A percentile compares a stretch with the other conserved stretches of the same genome.
Evolutionary conservation across 1,140 invertebrate species (phyloP).

Genomic region (Geopemphigus sp.): DNA sequence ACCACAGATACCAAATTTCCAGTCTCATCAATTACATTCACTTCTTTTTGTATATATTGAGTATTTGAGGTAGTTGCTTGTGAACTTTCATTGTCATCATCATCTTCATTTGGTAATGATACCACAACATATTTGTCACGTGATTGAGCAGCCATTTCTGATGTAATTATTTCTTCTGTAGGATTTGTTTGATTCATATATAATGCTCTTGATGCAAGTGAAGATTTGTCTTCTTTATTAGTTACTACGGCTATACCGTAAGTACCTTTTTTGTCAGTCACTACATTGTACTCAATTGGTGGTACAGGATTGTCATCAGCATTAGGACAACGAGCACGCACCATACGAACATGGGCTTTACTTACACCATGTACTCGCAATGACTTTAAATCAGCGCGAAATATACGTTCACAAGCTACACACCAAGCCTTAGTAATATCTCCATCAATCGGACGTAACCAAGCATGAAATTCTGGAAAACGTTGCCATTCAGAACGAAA

Average conservation of each 20-base stretch:
- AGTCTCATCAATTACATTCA: slow-evolving; percentile 46
- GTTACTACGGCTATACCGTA: slow-evolving; percentile 49
- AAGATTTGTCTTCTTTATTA: slow-evolving; percentile 48
- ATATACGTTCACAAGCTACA: slow-evolving; percentile 51
- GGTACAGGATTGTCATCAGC: slow-evolving; percentile 45
- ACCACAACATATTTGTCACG: slow-evolving; percentile 47
- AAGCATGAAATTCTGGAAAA: slow-evolving; percentile 51
- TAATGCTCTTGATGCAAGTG: slow-evolving; percentile 45
- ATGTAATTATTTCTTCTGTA: slow-evolving; percentile 47
- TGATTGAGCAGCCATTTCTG: slow-evolving; percentile 43
- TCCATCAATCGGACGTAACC: slow-evolving; percentile 51
- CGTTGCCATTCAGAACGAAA: slow-evolving; percentile 51
- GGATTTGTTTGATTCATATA: slow-evolving; percentile 51
- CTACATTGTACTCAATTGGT: slow-evolving; percentile 48
- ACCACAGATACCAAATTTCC: slow-evolving; percentile 49
- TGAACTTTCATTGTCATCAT: slow-evolving; percentile 45
- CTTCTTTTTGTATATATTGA: slow-evolving; percentile 47
- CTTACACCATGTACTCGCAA: slow-evolving; percentile 51
- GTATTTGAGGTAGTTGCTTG: slow-evolving; percentile 47
- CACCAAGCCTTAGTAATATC: slow-evolving; percentile 52
- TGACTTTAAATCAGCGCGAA: slow-evolving; percentile 52
- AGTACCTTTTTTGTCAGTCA: slow-evolving; percentile 50
- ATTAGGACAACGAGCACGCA: slow-evolving; percentile 43
- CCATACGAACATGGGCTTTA: slow-evolving; percentile 50
- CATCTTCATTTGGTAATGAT: slow-evolving; percentile 48